Conservation (phyloP, 2,113 vertebrate genomes). For the Collichthys lucidus region DNA sequence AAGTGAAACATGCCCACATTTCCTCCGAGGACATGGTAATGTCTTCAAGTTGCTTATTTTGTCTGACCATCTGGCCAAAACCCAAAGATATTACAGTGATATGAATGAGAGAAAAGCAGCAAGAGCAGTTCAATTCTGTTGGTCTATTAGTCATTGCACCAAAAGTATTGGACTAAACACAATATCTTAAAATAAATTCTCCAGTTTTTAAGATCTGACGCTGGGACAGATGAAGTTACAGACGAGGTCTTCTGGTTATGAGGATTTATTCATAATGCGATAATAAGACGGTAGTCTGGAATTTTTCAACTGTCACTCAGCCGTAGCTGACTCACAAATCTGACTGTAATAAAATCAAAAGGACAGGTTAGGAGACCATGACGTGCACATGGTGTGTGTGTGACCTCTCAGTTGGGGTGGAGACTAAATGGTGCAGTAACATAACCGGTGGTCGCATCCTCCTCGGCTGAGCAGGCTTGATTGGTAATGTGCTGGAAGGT, state of each 20-base stretch:
- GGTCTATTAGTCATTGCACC: too few species aligned
- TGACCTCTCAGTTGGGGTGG: conserved; percentile 29
- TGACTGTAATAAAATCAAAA: conserved; percentile 33
- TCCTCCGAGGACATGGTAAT: not conserved
- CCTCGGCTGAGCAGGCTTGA: conserved; percentile 43
- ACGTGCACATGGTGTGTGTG: conserved; percentile 24
- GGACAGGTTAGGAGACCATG: conserved; percentile 17
- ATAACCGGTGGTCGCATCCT: conserved; percentile 22
- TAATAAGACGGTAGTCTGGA: not conserved
- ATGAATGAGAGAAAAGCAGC: not conserved
- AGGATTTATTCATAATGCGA: not conserved
- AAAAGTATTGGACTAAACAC: too few species aligned
- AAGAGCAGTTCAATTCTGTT: not conserved
- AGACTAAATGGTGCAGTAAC: conserved; percentile 43
- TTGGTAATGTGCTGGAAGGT: conserved; percentile 48
- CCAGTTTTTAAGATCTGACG: too few species aligned
- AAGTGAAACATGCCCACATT: not conserved
- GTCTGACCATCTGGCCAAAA: not conserved
- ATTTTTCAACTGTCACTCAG: not conserved
- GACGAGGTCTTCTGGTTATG: not conserved
- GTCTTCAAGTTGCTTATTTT: not conserved
- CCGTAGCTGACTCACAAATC: conserved; percentile 25
- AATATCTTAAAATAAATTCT: too few species aligned
- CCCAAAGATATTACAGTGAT: not conserved
- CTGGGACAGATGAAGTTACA: not conserved